These are phyloP conservation scores for Menidia menidia DNA, from an alignment of 2,797 vertebrate genomes.

Conservation along the genomic window DNA sequence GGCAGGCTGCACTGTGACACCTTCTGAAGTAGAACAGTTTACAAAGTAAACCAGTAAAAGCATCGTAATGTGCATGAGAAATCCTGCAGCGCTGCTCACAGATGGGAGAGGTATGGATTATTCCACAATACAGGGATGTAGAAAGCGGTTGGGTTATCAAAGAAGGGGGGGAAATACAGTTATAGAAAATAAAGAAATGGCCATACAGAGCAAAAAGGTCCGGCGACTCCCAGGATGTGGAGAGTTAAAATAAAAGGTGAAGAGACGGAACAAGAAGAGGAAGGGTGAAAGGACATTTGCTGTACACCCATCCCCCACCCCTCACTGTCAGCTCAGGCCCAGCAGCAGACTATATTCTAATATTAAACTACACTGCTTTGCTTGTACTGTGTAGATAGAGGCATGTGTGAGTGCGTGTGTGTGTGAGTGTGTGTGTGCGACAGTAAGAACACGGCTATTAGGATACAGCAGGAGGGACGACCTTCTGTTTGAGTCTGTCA, in stretches of 20 bases:
- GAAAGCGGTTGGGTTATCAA: not conserved
- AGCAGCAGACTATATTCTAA: constrained; percentile 61
- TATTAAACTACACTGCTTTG: constrained; percentile 62
- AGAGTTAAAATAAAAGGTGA: constrained; percentile 10
- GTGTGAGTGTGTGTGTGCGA: constrained; percentile 21
- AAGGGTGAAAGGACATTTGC: constrained; percentile 46
- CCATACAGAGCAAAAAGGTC: not conserved
- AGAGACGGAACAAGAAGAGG: constrained; percentile 21
- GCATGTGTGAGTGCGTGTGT: not conserved
- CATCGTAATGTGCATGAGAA: not conserved
- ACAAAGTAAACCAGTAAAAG: not conserved
- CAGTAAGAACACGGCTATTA: constrained; percentile 50
- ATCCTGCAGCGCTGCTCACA: constrained; percentile 10
- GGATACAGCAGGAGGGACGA: constrained; percentile 48
- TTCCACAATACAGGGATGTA: constrained; percentile 11
- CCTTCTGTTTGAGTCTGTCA: constrained; percentile 42
- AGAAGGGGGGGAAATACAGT: not conserved
- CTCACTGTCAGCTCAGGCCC: constrained; percentile 51
- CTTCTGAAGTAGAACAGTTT: not conserved
- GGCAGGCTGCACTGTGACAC: not conserved
- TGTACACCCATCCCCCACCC: constrained; percentile 47
- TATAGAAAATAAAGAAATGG: constrained; percentile 5
- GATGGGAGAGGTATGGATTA: constrained; percentile 4
- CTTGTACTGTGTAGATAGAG: not conserved
- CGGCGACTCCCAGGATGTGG: not conserved